Evolutionary conservation across 2,888 invertebrate species (phyloP), one percentile per base, ranked within the genome.

Genomic region (Eumerus sabulonum): DNA sequence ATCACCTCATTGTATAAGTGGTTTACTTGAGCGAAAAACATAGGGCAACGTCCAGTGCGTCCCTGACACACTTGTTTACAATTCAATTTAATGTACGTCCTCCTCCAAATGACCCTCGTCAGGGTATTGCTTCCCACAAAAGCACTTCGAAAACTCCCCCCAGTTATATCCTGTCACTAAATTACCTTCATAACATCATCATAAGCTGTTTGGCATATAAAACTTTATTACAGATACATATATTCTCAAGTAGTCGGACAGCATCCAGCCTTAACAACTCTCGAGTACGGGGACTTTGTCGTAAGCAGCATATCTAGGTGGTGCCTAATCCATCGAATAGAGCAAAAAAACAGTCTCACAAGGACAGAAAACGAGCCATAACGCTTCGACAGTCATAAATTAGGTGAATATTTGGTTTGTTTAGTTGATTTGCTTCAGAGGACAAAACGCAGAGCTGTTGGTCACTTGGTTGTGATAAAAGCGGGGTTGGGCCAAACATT

Each of bases 151-250:
- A 38, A 67, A 73, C 68, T 68, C 73, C 74, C 60, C 64, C 62
- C 40, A 70, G 74, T 45, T 60, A 64, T 79, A 70, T 70, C 54
- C 68, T 79, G 79, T 79, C 68, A 79, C 74, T 79, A 74, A 74
- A 79, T 79, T 79, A 79, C 70, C 74, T 70, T 56, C 64, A 70
- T 79, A 79, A 79, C 74, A 79, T 74, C 74, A 64, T 79, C 63
- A 79, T 74, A 79, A 74, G 68, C 74, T 70, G 74, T 51, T n/a
- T 60, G 67, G 54, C 70, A 66, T 51, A 79, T 70, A 79, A 68
- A 79, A 79, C 68, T 73, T 73, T 73, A 63, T 73, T 73, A 63
- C 59, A 59, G 68, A 79, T 53, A 68, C 45, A 63, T 54, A 68
- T 50, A 63, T 54, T 59, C 60, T 48, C 51, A 57, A 66, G 51